Evolutionary conservation across 2,113 vertebrate genomes (phyloP).

Genomic region (Salvelinus alpinus): DNA sequence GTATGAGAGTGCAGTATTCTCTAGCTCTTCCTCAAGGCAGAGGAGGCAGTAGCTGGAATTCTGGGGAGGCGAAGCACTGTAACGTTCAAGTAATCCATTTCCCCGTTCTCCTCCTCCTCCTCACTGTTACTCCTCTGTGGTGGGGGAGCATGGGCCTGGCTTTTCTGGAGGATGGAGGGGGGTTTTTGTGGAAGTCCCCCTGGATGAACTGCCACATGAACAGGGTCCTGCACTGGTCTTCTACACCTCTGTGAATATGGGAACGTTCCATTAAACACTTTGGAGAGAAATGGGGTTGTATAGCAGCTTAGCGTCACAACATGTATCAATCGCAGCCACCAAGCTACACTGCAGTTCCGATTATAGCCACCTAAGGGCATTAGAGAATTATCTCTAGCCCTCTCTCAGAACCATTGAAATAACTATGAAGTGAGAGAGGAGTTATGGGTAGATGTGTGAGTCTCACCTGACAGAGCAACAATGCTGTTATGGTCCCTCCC

Average conservation of each 20-base stretch:
- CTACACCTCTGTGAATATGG: background rate
- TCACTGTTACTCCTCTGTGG: background rate
- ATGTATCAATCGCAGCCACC: background rate
- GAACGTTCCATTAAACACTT: background rate
- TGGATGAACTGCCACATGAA: background rate
- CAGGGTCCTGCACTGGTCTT: background rate
- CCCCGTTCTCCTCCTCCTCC: background rate
- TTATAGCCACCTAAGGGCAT: background rate
- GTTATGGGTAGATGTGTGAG: no score
- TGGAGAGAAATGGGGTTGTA: no score
- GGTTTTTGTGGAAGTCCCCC: background rate
- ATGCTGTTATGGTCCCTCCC: no score
- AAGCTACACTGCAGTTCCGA: background rate
- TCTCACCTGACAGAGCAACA: conserved; percentile 11
- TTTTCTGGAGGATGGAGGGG: background rate
- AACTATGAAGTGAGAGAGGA: no score
- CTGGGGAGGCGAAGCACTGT: background rate
- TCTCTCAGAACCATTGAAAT: background rate
- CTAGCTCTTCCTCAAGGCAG: background rate
- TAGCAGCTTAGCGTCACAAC: no score
- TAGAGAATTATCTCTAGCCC: background rate
- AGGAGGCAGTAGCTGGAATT: background rate
- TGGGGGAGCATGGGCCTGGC: background rate
- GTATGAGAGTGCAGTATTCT: background rate
- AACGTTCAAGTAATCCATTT: background rate